phyloP scores from a whole-genome alignment of 2,113 vertebrate genomes.

The Equus quagga region DNA sequence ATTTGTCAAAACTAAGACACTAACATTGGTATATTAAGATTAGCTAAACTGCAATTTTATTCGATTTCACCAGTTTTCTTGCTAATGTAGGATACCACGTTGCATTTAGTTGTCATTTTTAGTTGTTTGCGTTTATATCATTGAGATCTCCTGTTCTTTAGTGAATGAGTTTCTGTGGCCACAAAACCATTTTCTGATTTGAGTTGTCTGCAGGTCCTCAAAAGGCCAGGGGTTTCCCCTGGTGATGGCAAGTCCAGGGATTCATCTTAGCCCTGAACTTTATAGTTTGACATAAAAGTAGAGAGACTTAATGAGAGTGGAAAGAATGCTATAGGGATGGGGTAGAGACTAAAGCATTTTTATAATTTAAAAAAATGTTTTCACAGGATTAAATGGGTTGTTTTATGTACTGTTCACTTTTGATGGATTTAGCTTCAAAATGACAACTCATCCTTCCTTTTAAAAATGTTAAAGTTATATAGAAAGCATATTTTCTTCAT shows the following conservation, averaged over 20 bases:
- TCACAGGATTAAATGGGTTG: neutral
- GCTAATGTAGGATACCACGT: conserved; percentile 4
- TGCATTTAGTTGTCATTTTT: conserved; percentile 49
- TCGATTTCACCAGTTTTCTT: conserved; percentile 25
- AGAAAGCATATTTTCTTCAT: neutral
- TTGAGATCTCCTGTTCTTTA: conserved; percentile 18
- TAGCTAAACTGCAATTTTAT: conserved; percentile 38
- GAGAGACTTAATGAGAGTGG: neutral
- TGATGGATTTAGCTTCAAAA: conserved; percentile 45
- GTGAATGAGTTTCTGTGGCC: conserved; percentile 35
- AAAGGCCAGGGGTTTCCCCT: conserved; percentile 47
- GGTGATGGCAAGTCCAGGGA: neutral
- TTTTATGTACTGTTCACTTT: conserved; percentile 54
- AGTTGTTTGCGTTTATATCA: conserved; percentile 40
- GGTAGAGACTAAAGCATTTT: conserved; percentile 32
- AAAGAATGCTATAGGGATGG: neutral
- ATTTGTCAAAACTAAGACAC: conserved; percentile 32
- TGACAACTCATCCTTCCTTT: conserved; percentile 42
- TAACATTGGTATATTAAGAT: neutral
- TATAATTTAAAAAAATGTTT: conserved; percentile 53
- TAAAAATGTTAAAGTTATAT: neutral
- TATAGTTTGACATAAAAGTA: conserved; percentile 62
- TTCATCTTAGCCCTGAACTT: conserved; percentile 46
- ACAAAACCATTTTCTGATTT: conserved; percentile 55
- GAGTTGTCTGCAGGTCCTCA: conserved; percentile 6